These are phyloP conservation scores for Gastracanthus pulcherrimus DNA, from an alignment of 2,888 invertebrate genomes.

Conservation along the genomic window DNA sequence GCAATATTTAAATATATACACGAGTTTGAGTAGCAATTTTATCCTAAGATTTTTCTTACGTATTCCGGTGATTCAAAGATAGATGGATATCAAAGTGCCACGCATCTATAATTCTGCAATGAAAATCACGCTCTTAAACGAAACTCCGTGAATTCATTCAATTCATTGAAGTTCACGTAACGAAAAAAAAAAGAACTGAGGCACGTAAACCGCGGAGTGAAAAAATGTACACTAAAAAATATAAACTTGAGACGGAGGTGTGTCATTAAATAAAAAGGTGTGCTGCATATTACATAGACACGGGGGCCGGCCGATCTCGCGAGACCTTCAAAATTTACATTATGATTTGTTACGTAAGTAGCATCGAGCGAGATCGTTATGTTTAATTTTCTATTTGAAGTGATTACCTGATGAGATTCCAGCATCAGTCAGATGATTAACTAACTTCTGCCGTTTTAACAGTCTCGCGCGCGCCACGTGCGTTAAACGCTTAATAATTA, in stretches of 20 bases:
- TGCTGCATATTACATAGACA: not conserved
- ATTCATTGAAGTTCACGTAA: not conserved
- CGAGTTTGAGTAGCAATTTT: not conserved
- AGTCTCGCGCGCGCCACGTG: not conserved
- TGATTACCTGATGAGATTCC: slow-evolving; percentile 29
- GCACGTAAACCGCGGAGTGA: too few relatives aligned
- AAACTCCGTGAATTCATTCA: not conserved
- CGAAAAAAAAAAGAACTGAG: not conserved
- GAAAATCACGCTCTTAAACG: not conserved
- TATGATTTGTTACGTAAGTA: slow-evolving; percentile 32
- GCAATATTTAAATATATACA: not conserved
- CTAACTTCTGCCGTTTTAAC: not conserved
- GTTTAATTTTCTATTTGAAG: slow-evolving; percentile 32
- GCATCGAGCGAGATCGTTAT: slow-evolving; percentile 29
- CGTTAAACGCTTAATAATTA: not conserved
- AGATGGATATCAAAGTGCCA: not conserved
- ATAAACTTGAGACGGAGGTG: slow-evolving; percentile 31
- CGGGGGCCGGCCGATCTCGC: not conserved
- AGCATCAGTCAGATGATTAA: not conserved
- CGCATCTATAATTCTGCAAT: not conserved
- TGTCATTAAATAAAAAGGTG: slow-evolving; percentile 29
- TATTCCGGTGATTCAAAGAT: not conserved
- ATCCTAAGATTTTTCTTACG: not conserved
- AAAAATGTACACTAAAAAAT: slow-evolving; percentile 3
- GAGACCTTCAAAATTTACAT: slow-evolving; percentile 55